These are phyloP conservation scores for Chelonus formosanus DNA, from an alignment of 2,888 invertebrate species.

Conservation along the genomic window DNA sequence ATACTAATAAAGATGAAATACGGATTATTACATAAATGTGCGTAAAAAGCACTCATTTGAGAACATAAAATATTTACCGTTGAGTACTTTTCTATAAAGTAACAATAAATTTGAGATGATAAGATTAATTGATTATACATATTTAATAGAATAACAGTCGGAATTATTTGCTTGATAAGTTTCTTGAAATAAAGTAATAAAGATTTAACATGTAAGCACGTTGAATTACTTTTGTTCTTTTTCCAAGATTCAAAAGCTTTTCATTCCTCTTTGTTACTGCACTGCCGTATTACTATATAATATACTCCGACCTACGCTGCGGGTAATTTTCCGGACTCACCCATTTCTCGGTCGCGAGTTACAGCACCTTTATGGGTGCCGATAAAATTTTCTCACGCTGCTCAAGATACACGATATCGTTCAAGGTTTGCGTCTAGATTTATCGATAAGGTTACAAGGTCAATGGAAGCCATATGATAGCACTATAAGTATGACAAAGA, in stretches of 20 bases:
- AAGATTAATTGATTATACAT: too few relatives aligned
- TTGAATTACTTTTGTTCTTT: constrained; percentile 14
- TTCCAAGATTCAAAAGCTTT: constrained; percentile 22
- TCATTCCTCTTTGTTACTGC: constrained; percentile 11
- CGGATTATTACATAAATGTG: background rate
- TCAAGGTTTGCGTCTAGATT: constrained; percentile 33
- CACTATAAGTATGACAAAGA: too few relatives aligned
- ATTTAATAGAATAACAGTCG: too few relatives aligned
- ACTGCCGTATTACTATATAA: background rate
- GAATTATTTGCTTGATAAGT: too few relatives aligned
- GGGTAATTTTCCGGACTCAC: constrained; percentile 21
- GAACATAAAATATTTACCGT: too few relatives aligned
- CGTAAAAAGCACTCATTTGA: too few relatives aligned
- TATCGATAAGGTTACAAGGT: constrained; percentile 30
- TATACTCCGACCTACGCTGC: background rate
- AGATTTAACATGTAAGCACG: constrained; percentile 16
- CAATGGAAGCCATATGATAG: constrained; percentile 6
- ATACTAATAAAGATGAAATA: background rate
- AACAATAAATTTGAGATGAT: too few relatives aligned
- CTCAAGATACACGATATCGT: constrained; percentile 28
- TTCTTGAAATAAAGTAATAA: constrained; percentile 10
- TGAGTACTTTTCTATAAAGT: too few relatives aligned
- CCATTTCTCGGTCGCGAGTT: constrained; percentile 13
- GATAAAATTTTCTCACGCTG: constrained; percentile 32
- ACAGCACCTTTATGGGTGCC: constrained; percentile 27